phyloP scores from a whole-genome alignment of 2,113 vertebrate species.

The Pteropus alecto region DNA sequence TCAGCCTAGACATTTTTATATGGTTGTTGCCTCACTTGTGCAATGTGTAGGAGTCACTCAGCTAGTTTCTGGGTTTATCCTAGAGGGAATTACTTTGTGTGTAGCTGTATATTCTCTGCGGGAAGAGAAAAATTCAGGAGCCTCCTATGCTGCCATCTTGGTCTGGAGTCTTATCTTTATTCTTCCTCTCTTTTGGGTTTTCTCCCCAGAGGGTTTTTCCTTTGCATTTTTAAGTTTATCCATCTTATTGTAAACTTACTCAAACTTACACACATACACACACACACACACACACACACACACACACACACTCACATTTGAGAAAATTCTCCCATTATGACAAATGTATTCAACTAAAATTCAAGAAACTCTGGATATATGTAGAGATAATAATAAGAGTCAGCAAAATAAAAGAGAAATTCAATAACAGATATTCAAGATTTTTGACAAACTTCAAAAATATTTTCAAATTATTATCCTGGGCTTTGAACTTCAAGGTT shows the following conservation, averaged over 20 bases:
- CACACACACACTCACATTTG: neutral
- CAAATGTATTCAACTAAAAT: neutral
- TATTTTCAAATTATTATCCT: constrained; percentile 60
- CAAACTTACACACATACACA: neutral
- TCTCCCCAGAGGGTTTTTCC: fast-evolving
- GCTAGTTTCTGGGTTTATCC: neutral
- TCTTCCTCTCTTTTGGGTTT: neutral
- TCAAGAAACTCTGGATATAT: neutral
- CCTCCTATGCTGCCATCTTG: neutral
- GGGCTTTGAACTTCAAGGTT: constrained; percentile 47
- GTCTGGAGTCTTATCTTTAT: neutral
- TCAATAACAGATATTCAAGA: constrained; percentile 21
- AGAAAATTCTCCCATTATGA: neutral
- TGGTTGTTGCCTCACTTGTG: neutral
- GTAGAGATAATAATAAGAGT: neutral
- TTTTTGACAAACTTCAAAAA: constrained; percentile 58
- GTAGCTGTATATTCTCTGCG: neutral
- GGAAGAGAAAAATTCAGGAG: neutral
- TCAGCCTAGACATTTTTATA: neutral
- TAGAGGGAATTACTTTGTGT: neutral
- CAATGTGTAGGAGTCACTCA: neutral
- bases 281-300: neutral
- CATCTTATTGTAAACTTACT: neutral
- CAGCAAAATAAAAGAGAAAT: neutral
- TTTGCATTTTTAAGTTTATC: neutral